These are phyloP conservation scores for Dusona sp. DNA, from an alignment of 2,888 invertebrate species.

Conservation along the genomic window DNA sequence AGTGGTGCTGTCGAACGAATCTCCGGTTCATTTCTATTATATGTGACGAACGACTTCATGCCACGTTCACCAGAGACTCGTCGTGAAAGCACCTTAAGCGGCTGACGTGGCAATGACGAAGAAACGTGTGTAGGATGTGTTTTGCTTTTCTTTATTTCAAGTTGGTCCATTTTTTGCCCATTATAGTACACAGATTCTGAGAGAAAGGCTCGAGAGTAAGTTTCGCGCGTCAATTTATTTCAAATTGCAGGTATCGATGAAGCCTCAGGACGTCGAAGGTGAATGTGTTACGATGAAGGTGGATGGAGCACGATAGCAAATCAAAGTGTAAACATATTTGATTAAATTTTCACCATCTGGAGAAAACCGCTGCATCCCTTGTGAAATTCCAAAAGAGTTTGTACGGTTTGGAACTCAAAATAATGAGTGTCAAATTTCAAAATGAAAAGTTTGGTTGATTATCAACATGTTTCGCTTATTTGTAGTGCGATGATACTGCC, in stretches of 20 bases:
- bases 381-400: not conserved
- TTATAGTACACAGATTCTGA: slow-evolving; percentile 74
- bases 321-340: not conserved
- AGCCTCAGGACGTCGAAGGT: not conserved
- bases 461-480: not conserved
- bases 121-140: slow-evolving; percentile 37
- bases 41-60: slow-evolving; percentile 23
- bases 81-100: slow-evolving; percentile 33
- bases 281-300: slow-evolving; percentile 2
- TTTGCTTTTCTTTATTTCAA: slow-evolving; percentile 1
- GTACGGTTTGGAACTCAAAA: not conserved
- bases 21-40: slow-evolving; percentile 37
- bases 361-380: not conserved
- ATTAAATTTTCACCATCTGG: not conserved
- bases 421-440: not conserved
- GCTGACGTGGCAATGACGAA: slow-evolving; percentile 29
- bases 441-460: not conserved
- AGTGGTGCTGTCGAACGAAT: slow-evolving; percentile 28
- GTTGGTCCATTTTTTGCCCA: slow-evolving; percentile 45
- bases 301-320: not conserved
- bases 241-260: slow-evolving; percentile 50
- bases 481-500: not conserved
- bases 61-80: slow-evolving; percentile 11
- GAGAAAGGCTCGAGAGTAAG: slow-evolving; percentile 83
- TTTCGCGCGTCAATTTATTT: slow-evolving; percentile 64